Percentiles rank a stretch among this genome's conserved stretches.
Evolutionary conservation across 2,113 vertebrate species (phyloP).

Genomic region (Montifringilla adamsi): DNA sequence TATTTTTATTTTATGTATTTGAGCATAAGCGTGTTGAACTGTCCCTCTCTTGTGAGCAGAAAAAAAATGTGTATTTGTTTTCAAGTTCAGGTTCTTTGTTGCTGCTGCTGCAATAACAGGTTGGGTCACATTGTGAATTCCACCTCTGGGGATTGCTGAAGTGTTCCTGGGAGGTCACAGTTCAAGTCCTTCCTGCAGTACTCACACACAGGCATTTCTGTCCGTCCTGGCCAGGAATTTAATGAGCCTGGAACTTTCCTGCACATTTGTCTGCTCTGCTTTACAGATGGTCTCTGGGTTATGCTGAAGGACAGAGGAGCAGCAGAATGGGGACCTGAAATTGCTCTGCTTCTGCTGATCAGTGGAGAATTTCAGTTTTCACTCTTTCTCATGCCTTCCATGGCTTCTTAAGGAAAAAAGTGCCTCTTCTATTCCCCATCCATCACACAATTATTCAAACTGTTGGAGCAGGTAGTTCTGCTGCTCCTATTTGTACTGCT

Average conservation of each 20-base stretch:
- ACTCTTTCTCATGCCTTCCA: background rate
- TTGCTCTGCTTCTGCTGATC: background rate
- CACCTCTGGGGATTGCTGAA: background rate
- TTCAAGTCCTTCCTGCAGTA: background rate
- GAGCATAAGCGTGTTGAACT: background rate
- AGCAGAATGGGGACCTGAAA: background rate
- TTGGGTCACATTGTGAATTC: background rate
- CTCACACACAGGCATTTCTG: background rate
- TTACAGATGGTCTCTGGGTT: background rate
- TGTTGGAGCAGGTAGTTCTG: slow-evolving; percentile 29
- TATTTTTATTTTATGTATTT: background rate
- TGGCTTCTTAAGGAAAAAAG: background rate
- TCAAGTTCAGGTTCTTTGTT: background rate
- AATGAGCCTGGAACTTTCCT: background rate
- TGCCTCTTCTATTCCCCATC: background rate
- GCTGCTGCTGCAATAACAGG: background rate
- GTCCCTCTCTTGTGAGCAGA: background rate
- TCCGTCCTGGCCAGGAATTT: background rate
- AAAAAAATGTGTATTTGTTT: background rate
- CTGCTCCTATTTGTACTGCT: slow-evolving; percentile 46
- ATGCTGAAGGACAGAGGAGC: background rate
- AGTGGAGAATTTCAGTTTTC: background rate
- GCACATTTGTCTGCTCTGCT: background rate
- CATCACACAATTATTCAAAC: slow-evolving; percentile 31
- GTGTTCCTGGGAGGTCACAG: background rate